Conservation (phyloP, 2,797 vertebrate species). For the Aldrovandia affinis region DNA sequence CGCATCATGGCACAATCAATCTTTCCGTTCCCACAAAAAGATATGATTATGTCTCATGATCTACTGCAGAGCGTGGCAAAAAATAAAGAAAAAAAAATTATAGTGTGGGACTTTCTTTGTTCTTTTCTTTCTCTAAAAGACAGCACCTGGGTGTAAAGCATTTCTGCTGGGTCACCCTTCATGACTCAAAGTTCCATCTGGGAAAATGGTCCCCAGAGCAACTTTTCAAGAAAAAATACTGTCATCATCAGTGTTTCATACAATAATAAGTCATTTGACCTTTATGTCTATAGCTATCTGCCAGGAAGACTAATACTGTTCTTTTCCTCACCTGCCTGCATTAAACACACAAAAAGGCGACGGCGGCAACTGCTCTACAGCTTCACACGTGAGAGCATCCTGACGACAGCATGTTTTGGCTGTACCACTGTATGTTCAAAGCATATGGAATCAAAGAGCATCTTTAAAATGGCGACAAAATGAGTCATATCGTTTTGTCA, state of each 20-base stretch:
- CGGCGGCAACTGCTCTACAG: not conserved
- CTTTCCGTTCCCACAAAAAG: not conserved
- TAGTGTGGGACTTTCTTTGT: not conserved
- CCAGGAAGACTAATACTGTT: not conserved
- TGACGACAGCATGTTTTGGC: not conserved
- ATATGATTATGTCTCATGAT: not conserved
- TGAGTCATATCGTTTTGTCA: not conserved
- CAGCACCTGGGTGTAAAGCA: not conserved
- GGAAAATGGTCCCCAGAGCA: not conserved
- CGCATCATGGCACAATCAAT: constrained; percentile 40
- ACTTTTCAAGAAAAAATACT: not conserved
- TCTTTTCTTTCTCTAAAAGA: not conserved
- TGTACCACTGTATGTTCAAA: not conserved
- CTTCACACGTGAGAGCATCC: not conserved
- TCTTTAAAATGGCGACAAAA: not conserved
- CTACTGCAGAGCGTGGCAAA: not conserved
- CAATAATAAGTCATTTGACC: not conserved
- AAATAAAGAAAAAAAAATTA: not conserved
- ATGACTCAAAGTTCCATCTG: not conserved
- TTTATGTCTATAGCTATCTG: not conserved
- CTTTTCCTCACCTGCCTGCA: not conserved
- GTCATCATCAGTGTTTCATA: not conserved
- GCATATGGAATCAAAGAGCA: not conserved
- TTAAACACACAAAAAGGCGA: not conserved
- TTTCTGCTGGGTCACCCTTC: not conserved